phyloP scores from a whole-genome alignment of 2,797 vertebrate species.

The Scleropages formosus region DNA sequence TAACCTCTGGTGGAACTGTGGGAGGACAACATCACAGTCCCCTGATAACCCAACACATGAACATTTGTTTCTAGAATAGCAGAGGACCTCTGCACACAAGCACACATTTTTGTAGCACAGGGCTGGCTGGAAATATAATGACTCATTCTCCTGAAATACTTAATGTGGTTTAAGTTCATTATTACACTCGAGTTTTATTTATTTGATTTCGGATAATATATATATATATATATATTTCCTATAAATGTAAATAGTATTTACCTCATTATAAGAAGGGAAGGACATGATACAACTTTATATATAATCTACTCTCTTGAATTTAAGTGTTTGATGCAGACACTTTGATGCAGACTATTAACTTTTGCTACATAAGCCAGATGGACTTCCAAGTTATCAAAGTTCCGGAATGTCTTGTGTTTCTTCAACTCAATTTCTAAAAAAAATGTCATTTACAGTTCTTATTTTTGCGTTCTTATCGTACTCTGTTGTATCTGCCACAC shows the following conservation, averaged over 20 bases:
- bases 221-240: too few relatives aligned
- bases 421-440: background rate
- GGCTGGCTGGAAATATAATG: background rate
- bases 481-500: too few relatives aligned
- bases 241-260: too few relatives aligned
- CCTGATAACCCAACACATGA: background rate
- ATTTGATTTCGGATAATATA: too few relatives aligned
- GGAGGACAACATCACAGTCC: background rate
- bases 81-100: background rate
- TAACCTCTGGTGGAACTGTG: slow-evolving; percentile 25
- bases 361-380: background rate
- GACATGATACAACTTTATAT: too few relatives aligned
- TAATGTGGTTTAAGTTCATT: too few relatives aligned
- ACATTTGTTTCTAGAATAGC: background rate
- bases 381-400: background rate
- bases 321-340: too few relatives aligned
- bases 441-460: background rate
- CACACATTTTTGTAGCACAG: background rate
- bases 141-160: background rate
- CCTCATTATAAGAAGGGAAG: too few relatives aligned
- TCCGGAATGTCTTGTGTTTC: background rate
- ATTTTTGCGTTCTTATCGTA: too few relatives aligned
- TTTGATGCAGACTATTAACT: background rate
- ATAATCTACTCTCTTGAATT: too few relatives aligned
- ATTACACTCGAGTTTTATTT: too few relatives aligned